These are phyloP conservation scores for Drosophila novamexicana DNA, from an alignment of 1,140 invertebrate species.

Conservation along the genomic window DNA sequence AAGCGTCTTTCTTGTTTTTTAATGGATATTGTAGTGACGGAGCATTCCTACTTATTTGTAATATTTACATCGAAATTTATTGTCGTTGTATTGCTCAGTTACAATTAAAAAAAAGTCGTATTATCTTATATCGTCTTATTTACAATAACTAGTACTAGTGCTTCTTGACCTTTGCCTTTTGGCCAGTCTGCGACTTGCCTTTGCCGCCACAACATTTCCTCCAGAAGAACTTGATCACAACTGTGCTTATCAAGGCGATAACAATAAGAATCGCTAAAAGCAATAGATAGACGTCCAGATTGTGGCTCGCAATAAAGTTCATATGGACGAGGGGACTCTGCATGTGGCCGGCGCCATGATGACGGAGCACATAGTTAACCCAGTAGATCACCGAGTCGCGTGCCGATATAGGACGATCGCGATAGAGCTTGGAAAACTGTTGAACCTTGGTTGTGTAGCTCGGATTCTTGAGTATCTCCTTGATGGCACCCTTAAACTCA, in stretches of 20 bases:
- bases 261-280: conserved; percentile 37
- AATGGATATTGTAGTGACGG: no score
- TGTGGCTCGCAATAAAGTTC: conserved; percentile 53
- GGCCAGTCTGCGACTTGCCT: conserved; percentile 28
- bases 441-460: conserved; percentile 61
- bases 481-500: conserved; percentile 58
- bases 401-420: conserved; percentile 72
- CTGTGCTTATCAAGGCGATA: conserved; percentile 38
- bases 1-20: no score
- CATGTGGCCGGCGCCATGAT: conserved; percentile 85
- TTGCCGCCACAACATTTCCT: conserved; percentile 46
- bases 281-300: conserved; percentile 63
- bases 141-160: conserved; percentile 39
- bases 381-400: conserved; percentile 71
- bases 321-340: conserved; percentile 80
- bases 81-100: background rate
- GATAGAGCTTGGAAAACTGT: conserved; percentile 69
- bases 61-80: conserved; percentile 10
- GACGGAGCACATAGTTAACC: conserved; percentile 83
- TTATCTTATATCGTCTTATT: conserved; percentile 6
- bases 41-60: background rate
- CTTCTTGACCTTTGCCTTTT: conserved; percentile 65
- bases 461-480: conserved; percentile 67
- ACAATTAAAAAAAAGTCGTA: conserved; percentile 1
- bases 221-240: conserved; percentile 56